Evolutionary conservation across 2,888 invertebrate genomes (phyloP).

Genomic region (Bellardia pandia): DNA sequence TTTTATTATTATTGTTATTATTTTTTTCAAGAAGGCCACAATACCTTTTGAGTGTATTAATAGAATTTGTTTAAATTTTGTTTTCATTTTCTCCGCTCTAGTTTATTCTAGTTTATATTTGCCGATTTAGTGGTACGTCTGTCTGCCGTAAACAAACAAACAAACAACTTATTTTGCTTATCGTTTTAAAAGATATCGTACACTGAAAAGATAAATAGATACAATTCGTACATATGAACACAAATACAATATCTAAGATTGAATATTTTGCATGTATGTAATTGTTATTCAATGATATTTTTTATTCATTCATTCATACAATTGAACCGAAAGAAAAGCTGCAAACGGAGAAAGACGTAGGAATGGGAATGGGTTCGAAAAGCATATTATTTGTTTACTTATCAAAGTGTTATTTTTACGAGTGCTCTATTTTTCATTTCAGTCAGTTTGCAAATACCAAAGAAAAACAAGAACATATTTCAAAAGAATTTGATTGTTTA

Average conservation of each 20-base stretch:
- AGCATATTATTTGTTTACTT: constrained; percentile 56
- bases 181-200: constrained; percentile 41
- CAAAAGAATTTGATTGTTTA: constrained; percentile 49
- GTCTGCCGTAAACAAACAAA: constrained; percentile 45
- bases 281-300: constrained; percentile 21
- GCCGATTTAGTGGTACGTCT: constrained; percentile 32
- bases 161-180: constrained; percentile 35
- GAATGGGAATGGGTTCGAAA: not conserved
- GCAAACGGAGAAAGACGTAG: not conserved
- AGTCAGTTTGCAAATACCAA: constrained; percentile 38
- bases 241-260: not conserved
- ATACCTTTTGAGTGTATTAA: constrained; percentile 6
- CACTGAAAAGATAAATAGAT: constrained; percentile 38
- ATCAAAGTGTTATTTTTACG: constrained; percentile 47
- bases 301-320: constrained; percentile 36
- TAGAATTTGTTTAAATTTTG: constrained; percentile 18
- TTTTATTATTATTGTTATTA: not conserved
- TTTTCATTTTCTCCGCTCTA: constrained; percentile 21
- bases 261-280: not conserved
- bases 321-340: constrained; percentile 23
- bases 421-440: constrained; percentile 33
- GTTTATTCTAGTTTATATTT: constrained; percentile 28
- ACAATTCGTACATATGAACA: not conserved
- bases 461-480: constrained; percentile 52
- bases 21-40: constrained; percentile 39